Base-by-base conservation (phyloP, 2,113 vertebrate species). In the Hiodon tergisus region DNA sequence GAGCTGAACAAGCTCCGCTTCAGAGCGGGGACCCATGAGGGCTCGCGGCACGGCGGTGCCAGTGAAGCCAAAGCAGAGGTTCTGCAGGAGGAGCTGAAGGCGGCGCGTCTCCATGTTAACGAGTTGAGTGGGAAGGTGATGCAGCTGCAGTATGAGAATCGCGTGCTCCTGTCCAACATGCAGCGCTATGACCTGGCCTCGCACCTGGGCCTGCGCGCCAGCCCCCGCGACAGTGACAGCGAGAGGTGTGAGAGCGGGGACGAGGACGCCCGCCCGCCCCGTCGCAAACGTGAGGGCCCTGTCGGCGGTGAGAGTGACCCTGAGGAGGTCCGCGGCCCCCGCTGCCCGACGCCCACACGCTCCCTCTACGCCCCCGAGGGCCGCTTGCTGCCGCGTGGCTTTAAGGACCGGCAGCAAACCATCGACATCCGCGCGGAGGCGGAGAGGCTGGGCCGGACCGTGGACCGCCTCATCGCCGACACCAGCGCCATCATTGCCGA, bases 111-210 rank as follows among this genome's bases (percentile, higher is more conserved):
- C 85, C 97, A 99, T 85, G 94, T 99, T 87, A 98, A 98, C 0
- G 97, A 99, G 81, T 89, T 99, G 84, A 98, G 97, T 0, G 97
- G 96, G 70, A 98, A 98, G 87, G 96, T 99, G 74, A 97, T 98
- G 96, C 97, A 99, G 82, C 93, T 98, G 55, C 97, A 99, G 87
- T 99, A 98, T 1, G 97, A 99, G 89, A 99, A 99, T 87, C 94
- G 95, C 1, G 95, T 99, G 76, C 86, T 99, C 10, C 94, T 99
- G 87, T 98, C 97, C 84, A 99, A 98, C 90, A 98, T 98, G 97
- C 97, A 99, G 82, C 96, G 97, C 84, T 98, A 98, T 0, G 97
- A 98, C 87, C 82, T 99, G 85, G 97, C 96, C n/a, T 98, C 96
- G 48, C 97, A 98, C 50, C 88, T 98, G 16, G 96, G 95, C 6